These are phyloP conservation scores for Dryobates pubescens DNA, from an alignment of 2,797 vertebrate genomes.

Conservation along the genomic window DNA sequence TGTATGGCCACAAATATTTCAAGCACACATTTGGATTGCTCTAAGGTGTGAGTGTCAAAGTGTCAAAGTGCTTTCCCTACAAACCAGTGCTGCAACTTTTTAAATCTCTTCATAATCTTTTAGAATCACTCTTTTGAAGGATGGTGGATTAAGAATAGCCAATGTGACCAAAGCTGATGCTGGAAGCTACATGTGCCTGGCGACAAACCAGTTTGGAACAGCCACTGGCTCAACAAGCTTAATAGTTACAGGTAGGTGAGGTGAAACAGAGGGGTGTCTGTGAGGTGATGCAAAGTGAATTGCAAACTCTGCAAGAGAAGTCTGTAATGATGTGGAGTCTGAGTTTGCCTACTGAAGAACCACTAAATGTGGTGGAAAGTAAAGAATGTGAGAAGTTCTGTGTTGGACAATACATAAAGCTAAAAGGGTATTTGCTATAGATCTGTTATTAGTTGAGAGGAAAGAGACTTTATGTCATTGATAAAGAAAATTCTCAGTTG, in stretches of 20 bases:
- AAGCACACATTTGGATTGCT: neutral
- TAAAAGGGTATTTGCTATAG: neutral
- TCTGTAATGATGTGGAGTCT: neutral
- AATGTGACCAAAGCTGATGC: conserved; percentile 89
- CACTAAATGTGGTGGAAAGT: neutral
- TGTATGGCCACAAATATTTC: neutral
- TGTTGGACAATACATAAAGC: neutral
- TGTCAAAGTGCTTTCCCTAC: neutral
- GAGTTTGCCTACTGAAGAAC: neutral
- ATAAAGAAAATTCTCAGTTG: neutral
- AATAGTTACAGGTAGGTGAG: conserved; percentile 85
- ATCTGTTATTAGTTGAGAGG: neutral
- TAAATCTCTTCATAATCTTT: neutral
- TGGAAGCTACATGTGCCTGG: conserved; percentile 88
- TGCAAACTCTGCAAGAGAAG: neutral
- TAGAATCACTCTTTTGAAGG: conserved; percentile 85
- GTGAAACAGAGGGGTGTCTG: neutral
- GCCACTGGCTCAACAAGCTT: conserved; percentile 87
- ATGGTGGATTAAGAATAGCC: conserved; percentile 88
- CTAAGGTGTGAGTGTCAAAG: neutral
- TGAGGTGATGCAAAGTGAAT: too few relatives aligned
- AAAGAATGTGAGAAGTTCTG: neutral
- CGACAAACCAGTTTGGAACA: conserved; percentile 92
- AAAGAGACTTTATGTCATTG: neutral
- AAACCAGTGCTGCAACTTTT: neutral